A percentile compares a stretch with the other conserved stretches of the same genome.
Conservation (phyloP, 1,140 invertebrate genomes). For the Carposina sasakii region DNA sequence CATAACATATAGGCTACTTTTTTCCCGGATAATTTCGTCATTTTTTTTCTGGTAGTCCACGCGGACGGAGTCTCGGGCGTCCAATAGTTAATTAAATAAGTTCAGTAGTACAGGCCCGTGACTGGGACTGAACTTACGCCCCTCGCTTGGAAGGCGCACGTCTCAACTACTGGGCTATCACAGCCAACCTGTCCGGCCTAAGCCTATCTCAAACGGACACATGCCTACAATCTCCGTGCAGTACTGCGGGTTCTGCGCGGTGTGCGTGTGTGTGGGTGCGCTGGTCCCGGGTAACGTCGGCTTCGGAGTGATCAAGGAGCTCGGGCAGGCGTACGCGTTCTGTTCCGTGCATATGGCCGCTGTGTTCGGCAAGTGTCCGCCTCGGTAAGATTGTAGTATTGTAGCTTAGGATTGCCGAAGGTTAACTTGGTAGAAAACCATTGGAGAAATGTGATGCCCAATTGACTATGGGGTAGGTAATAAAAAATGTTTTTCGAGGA, state of each 20-base stretch:
- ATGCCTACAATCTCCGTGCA: constrained; percentile 31
- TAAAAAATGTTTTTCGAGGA: too few relatives aligned
- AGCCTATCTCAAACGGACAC: not conserved
- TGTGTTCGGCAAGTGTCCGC: constrained; percentile 74
- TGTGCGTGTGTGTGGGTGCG: constrained; percentile 74
- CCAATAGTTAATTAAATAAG: too few relatives aligned
- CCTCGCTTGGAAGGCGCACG: not conserved
- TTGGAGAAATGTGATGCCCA: too few relatives aligned
- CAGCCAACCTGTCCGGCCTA: not conserved
- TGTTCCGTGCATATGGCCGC: constrained; percentile 71
- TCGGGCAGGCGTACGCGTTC: constrained; percentile 74
- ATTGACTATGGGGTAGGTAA: too few relatives aligned
- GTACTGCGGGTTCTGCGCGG: constrained; percentile 79
- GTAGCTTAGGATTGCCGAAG: too few relatives aligned
- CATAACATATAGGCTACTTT: too few relatives aligned
- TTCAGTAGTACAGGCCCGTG: not conserved
- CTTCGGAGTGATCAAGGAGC: constrained; percentile 74
- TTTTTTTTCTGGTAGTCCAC: too few relatives aligned
- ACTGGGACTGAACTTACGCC: not conserved
- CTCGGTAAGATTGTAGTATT: constrained; percentile 54
- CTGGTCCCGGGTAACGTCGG: constrained; percentile 78
- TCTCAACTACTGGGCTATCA: not conserved
- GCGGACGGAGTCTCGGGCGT: too few relatives aligned
- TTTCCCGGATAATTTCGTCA: too few relatives aligned
- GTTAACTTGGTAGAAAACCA: not conserved